Evolutionary conservation across 2,797 vertebrate genomes (phyloP), one percentile per base, ranked within the genome.

Genomic region (Prunella strophiata): DNA sequence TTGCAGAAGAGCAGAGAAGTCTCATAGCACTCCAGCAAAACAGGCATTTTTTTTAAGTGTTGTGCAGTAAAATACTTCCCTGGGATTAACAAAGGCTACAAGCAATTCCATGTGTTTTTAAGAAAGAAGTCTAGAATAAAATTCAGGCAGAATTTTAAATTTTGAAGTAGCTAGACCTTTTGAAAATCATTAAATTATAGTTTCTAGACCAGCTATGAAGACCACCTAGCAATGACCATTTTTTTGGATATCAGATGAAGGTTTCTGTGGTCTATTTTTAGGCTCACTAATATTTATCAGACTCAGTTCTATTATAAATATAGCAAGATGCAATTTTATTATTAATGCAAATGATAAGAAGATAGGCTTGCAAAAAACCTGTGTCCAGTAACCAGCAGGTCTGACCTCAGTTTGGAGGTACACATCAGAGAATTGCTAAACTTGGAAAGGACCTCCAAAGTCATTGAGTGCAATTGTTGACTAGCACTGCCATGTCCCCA

Each of bases 401-500:
- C 67, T 62, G 36, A 32, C 16, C 59, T 2, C 21, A 48, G 0
- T 52, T 45, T 67, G 29, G 25, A 87, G 48, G 20, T 48, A 40
- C 11, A 7, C 0, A 1, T 19, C 32, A 38, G 2, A 54, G 40
- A 32, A 42, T 7, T 61, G 16, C 27, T 43, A 7, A 20, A 19
- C 19, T 48, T 21, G 26, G 30, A 15, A 59, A 52, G 9, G 30
- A 52, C 15, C 21, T 42, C 26, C 48, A 52, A 32, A 38, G 9
- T 23, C n/a, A 63, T 30, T 0, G 2, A 63, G 20, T 51, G 20
- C 32, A 34, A 7, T 5, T 45, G 8, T 40, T 65, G 27, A 23
- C 26, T 32, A 7, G 8, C 13, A 20, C 22, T 36, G 18, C 21
- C 25, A 12, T 1, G 15, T 65, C 13, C 18, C 45, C 26, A 42